Evolutionary conservation across 2,113 vertebrate genomes (phyloP), one percentile per base, ranked within the genome.

Genomic region (Malurus cyaneus): DNA sequence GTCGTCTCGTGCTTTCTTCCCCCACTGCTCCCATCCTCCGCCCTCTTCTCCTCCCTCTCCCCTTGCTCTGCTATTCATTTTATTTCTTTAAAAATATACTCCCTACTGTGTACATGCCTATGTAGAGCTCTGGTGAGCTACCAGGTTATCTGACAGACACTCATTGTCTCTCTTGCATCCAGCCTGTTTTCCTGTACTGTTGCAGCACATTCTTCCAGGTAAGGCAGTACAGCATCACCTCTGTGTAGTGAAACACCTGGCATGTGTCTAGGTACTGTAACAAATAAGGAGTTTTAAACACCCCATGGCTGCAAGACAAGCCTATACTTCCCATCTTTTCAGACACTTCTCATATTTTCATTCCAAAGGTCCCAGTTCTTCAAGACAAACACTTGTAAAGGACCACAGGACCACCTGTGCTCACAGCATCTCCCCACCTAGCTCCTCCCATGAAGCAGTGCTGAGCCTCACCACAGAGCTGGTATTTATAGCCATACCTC

Each of bases 41-140:
- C 12, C 29, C 39, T 62, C 56, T 81, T 74, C 70, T 88, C 56
- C 56, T 90, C 49, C 62, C 76, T 80, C 59, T 92, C 34, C 72
- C 50, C 57, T 24, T n/a, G 72, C 67, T 73, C 64, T 54, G 26
- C 46, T 50, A 65, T 42, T 85, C 61, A 83, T 62, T 92, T 88
- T 73, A 29, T 70, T 86, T 54, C 59, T 90, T 83, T 39, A 86
- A 3, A 93, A 67, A 18, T 24, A 59, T 2, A 26, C 42, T 92
- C 25, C 76, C 54, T 77, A 6, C 54, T 47, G 64, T 0, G 6
- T 13, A 46, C 62, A 24, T 6, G 23, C 12, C 82, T 65, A 1
- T 14, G 32, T 0, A 9, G 70, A 89, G 78, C 73, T 81, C 39
- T 56, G 67, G 39, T 23, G 34, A 94, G 71, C 32, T 72, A 16